Base-by-base conservation (phyloP, 1,140 invertebrate genomes). In the Steinernema khuongi region DNA sequence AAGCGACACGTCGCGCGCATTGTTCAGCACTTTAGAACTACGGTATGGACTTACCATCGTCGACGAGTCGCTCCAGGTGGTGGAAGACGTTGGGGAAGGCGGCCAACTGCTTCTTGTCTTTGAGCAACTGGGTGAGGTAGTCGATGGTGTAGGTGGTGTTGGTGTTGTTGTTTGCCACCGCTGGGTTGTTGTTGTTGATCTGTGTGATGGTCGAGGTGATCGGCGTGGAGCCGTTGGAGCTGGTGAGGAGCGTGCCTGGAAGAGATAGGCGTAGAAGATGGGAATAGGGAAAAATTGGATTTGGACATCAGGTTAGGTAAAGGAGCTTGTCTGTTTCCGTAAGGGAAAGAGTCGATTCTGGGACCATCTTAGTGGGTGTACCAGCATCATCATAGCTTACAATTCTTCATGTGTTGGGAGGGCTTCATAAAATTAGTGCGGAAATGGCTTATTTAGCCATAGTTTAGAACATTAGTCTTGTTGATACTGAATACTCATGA, bases 61-160 rank as follows among this genome's bases (percentile, higher is more conserved):
- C 97, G 85, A 99, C 90, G 81, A 99, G 91, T 87, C 96, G 90
- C 89, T 99, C 96, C 85, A 97, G 91, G 89, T 99, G 97, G 88
- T 96, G 91, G 89, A 99, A 99, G 87, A 98, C 93, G 90, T 96
- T 97, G 79, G 97, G 96, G 89, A 99, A 97, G 86, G 95, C 95
- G 84, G 94, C 93, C 84, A 99, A 90, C 90, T 98, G 95, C 90
- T 98, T 98, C 89, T 96, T 95, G 90, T 99, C 97, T 90, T 99
- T 99, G 85, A 99, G 90, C 88, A 99, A 91, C 89, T 99, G 96
- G 87, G 96, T 94, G 90, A 99, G 90, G 90, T 99, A 99, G 89
- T 99, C 97, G n/a, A 85, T 72, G 14, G 73, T 71, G 75, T 77
- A 77, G 19, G 60, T 60, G 11, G 50, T 60, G 50, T 41, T 41